Evolutionary conservation across 2,888 invertebrate genomes (phyloP).

Genomic region (Drosophila eohydei): DNA sequence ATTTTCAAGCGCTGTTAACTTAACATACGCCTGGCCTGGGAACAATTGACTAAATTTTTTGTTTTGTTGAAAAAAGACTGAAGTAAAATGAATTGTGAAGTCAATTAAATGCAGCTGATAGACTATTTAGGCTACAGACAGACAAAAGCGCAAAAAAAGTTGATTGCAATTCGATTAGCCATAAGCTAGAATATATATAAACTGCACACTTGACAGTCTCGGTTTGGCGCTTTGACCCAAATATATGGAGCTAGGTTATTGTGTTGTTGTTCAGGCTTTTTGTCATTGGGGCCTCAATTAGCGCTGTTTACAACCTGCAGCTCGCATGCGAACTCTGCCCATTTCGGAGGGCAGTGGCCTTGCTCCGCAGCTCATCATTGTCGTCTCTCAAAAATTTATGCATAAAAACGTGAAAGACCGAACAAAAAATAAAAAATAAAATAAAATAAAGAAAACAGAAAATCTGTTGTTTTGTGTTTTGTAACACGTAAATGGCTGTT

Average conservation of each 20-base stretch:
- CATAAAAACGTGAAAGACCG: conserved; percentile 39
- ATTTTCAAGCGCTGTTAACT: neutral
- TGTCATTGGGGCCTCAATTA: conserved; percentile 50
- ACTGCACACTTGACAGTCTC: conserved; percentile 63
- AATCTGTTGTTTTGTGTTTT: conserved; percentile 54
- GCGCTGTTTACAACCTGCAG: conserved; percentile 29
- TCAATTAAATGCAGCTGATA: conserved; percentile 3
- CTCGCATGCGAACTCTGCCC: conserved; percentile 37
- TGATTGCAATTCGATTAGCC: conserved; percentile 64
- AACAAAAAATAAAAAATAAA: too few species aligned
- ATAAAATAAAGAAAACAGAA: conserved; percentile 41
- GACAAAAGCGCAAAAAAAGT: conserved; percentile 27
- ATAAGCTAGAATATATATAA: conserved; percentile 65
- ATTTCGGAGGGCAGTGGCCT: conserved; percentile 55
- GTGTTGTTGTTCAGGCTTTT: conserved; percentile 13
- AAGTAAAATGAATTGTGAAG: neutral
- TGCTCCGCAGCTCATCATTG: conserved; percentile 44
- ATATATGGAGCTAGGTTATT: conserved; percentile 34
- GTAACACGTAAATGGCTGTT: conserved; percentile 59
- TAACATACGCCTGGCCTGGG: conserved; percentile 9
- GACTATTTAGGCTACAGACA: conserved; percentile 10
- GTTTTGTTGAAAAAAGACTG: too few species aligned
- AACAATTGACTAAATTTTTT: neutral
- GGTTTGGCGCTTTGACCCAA: conserved; percentile 73
- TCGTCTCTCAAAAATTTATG: conserved; percentile 52